phyloP scores from a whole-genome alignment of 2,888 invertebrate genomes.

The Campoletis raptor region DNA sequence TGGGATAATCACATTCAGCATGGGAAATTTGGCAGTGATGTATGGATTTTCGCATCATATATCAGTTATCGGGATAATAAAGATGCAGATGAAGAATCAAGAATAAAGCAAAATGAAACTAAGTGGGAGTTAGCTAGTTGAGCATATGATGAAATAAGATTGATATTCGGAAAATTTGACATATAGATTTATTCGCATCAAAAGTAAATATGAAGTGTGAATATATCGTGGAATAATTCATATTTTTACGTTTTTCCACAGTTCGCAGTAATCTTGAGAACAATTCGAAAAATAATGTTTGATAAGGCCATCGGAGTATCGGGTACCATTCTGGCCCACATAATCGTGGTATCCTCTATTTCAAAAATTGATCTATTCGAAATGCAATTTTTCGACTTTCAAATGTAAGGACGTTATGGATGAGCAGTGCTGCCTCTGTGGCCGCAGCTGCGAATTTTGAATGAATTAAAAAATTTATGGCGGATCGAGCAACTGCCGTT shows the following conservation, averaged over 20 bases:
- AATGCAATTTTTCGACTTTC: too few relatives aligned
- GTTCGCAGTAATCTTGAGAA: neutral
- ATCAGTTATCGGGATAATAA: neutral
- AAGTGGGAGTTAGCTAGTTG: neutral
- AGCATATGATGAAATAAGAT: neutral
- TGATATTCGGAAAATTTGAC: neutral
- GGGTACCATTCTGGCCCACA: neutral
- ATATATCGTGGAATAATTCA: neutral
- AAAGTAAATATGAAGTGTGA: neutral
- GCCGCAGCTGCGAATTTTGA: too few relatives aligned
- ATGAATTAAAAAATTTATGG: too few relatives aligned
- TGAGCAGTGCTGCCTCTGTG: too few relatives aligned
- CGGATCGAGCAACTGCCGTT: too few relatives aligned
- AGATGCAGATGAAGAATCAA: neutral
- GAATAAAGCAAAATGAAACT: neutral
- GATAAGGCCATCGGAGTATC: neutral
- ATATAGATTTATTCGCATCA: neutral
- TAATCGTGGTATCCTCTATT: neutral
- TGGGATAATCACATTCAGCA: too few relatives aligned
- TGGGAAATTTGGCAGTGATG: constrained; percentile 4
- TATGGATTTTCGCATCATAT: neutral
- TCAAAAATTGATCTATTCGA: too few relatives aligned
- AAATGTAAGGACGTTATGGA: too few relatives aligned
- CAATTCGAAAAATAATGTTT: neutral
- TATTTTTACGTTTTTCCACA: neutral